Conservation (phyloP, 2,888 invertebrate genomes). For the Aphodius granarius region DNA sequence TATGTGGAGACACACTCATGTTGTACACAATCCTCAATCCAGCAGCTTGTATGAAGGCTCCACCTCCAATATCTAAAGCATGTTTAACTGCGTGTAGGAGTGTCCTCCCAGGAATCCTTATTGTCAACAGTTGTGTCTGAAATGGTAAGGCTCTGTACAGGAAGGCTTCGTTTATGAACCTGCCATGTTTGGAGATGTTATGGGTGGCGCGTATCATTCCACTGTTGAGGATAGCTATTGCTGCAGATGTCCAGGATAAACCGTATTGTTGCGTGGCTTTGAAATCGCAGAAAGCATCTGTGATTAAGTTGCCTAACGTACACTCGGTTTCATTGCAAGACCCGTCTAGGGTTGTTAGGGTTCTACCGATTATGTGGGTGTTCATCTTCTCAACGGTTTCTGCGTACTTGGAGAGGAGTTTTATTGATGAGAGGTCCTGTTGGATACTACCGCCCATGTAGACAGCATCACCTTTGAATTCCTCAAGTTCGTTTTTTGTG, state of each 20-base stretch:
- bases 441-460: constrained; percentile 67
- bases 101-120: constrained; percentile 65
- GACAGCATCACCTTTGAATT: constrained; percentile 74
- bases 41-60: constrained; percentile 82
- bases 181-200: constrained; percentile 58
- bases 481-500: constrained; percentile 66
- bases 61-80: constrained; percentile 51
- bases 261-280: constrained; percentile 56
- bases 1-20: constrained; percentile 60
- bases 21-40: constrained; percentile 75
- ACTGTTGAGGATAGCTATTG: constrained; percentile 74
- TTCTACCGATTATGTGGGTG: constrained; percentile 64
- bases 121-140: constrained; percentile 66
- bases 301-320: constrained; percentile 80
- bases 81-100: constrained; percentile 57
- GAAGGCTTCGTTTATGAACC: constrained; percentile 64
- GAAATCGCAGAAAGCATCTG: constrained; percentile 74
- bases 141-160: constrained; percentile 77
- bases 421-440: constrained; percentile 66
- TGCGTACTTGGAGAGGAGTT: constrained; percentile 63
- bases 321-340: constrained; percentile 68
- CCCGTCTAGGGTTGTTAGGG: constrained; percentile 60
- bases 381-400: constrained; percentile 59
- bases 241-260: constrained; percentile 73
- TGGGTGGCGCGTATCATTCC: constrained; percentile 69